Evolutionary conservation across 1,140 invertebrate genomes (phyloP).

Genomic region (Ylistrum balloti): DNA sequence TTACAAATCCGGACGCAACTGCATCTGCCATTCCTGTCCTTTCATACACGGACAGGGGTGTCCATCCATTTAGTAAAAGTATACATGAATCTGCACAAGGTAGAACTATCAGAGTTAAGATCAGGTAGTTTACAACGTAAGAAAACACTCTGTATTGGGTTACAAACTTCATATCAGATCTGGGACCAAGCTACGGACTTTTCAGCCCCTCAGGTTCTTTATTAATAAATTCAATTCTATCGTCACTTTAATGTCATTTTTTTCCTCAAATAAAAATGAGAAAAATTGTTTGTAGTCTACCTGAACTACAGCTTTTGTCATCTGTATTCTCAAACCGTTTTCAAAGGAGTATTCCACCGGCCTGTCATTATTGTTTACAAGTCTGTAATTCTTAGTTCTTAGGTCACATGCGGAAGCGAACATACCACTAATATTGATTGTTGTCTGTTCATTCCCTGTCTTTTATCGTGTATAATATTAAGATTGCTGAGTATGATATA

Average conservation of each 20-base stretch:
- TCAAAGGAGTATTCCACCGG: neutral
- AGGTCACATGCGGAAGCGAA: neutral
- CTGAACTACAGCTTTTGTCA: neutral
- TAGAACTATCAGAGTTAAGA: neutral
- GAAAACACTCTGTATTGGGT: constrained; percentile 12
- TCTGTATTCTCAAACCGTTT: neutral
- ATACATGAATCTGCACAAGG: constrained; percentile 71
- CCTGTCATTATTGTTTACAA: neutral
- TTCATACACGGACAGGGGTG: constrained; percentile 76
- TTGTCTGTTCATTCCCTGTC: neutral
- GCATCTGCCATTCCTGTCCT: constrained; percentile 77
- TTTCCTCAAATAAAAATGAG: constrained; percentile 6
- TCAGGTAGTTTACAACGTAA: constrained; percentile 17
- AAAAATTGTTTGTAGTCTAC: neutral
- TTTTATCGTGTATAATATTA: neutral
- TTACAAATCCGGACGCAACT: constrained; percentile 70
- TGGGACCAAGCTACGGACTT: neutral
- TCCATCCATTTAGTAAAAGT: constrained; percentile 80
- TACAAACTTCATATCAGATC: constrained; percentile 39
- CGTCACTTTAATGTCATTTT: neutral
- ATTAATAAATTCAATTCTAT: constrained; percentile 24
- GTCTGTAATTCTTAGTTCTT: neutral
- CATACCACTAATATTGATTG: too few species aligned
- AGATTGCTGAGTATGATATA: neutral
- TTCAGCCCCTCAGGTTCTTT: constrained; percentile 15